A percentile compares a stretch with the other conserved stretches of the same genome.
phyloP scores from a whole-genome alignment of 2,113 vertebrate species.

The Ciconia maguari region DNA sequence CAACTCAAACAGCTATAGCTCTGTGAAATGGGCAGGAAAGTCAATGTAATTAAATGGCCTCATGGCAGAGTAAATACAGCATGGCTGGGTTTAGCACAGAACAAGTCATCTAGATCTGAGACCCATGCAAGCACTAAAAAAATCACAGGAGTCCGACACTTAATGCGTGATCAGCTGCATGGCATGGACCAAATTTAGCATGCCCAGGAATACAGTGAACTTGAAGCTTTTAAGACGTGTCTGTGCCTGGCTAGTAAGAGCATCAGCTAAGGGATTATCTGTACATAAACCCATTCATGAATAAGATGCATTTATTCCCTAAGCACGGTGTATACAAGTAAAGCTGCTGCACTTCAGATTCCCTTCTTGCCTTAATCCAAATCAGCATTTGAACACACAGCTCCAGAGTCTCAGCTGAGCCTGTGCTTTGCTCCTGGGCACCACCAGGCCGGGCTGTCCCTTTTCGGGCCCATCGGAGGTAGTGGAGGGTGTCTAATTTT shows the following conservation, averaged over 20 bases:
- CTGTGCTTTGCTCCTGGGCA: background rate
- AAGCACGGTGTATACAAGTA: background rate
- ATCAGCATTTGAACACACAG: background rate
- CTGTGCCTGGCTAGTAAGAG: background rate
- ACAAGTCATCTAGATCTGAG: background rate
- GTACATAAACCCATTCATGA: background rate
- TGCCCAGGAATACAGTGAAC: background rate
- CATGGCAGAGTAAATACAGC: background rate
- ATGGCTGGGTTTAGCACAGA: background rate
- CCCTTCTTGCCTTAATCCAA: background rate
- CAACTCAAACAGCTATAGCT: background rate
- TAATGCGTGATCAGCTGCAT: background rate
- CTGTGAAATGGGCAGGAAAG: background rate
- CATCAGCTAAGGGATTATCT: background rate
- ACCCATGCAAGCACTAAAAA: background rate
- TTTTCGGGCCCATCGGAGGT: background rate
- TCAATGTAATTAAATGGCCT: background rate
- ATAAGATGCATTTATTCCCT: background rate
- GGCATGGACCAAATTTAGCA: background rate
- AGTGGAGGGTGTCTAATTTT: background rate
- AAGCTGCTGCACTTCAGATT: background rate
- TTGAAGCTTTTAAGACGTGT: background rate
- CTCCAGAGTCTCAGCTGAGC: fast-evolving
- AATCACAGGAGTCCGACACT: background rate
- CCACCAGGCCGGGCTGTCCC: background rate